Percentiles rank a stretch among this genome's conserved stretches.
phyloP scores from a whole-genome alignment of 2,113 vertebrate species.

The Pampusana beccarii region DNA sequence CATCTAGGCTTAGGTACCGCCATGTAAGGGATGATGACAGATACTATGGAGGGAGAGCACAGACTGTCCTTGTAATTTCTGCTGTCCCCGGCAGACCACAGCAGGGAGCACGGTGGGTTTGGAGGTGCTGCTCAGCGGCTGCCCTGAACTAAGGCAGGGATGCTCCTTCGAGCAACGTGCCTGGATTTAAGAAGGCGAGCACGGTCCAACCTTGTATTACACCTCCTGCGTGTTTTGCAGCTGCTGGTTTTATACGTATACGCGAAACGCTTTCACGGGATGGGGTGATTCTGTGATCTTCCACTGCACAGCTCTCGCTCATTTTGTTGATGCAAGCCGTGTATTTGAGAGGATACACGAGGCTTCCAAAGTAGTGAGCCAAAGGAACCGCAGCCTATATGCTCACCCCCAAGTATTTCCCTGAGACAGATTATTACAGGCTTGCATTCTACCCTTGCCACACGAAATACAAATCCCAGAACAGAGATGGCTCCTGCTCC shows the following conservation, averaged over 20 bases:
- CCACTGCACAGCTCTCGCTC: background rate
- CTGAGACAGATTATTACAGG: background rate
- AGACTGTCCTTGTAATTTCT: background rate
- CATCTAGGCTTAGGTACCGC: background rate
- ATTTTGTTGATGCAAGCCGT: background rate
- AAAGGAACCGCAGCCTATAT: background rate
- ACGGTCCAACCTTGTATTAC: background rate
- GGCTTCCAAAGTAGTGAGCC: background rate
- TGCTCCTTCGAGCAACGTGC: background rate
- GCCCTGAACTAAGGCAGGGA: background rate
- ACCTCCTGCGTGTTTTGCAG: background rate
- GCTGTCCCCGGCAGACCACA: background rate
- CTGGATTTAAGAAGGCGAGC: background rate
- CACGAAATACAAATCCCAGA: conserved; percentile 3
- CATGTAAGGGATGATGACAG: background rate
- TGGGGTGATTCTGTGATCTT: background rate
- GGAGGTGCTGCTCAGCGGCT: background rate
- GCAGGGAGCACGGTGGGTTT: background rate
- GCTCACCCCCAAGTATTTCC: background rate
- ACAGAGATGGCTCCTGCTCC: background rate
- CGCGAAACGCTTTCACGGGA: background rate
- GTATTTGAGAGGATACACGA: background rate
- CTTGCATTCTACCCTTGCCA: background rate
- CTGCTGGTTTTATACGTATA: background rate
- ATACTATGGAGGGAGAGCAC: background rate